Base-by-base conservation (phyloP, 2,113 vertebrate genomes). In the Nettapus auritus region DNA sequence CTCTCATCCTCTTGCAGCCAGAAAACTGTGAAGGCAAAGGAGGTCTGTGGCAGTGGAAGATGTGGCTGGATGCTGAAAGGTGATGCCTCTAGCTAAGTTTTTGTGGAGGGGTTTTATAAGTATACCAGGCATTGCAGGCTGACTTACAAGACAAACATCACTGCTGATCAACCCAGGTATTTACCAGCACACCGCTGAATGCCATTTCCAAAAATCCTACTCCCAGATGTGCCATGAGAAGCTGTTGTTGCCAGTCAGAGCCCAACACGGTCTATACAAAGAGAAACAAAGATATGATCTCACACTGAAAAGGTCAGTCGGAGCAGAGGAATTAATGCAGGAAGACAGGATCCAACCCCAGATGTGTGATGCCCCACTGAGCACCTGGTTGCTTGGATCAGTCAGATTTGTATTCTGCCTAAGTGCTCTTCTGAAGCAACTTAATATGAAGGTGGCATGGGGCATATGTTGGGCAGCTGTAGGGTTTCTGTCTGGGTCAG, bases 11-110 rank as follows among this genome's bases (percentile, higher is more conserved):
- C 80, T 48, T 52, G n/a, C 40, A 57, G 33, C 48, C 46, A 17
- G 52, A 75, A 56, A 53, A 25, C 29, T 0, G 2, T 13, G 22
- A 38, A 48, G 63, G 76, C 20, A 18, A 21, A 0, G 0, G 40
- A 62, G 56, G 38, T 14, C 59, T 73, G 78, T 26, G 57, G 33
- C 34, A 80, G 59, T 22, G 44, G 44, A 59, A 69, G 59, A 23
- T 64, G 63, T 38, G 20, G 26, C 14, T 20, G 31, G 9, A 1
- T 25, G 31, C 36, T 42, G 69, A 36, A 23, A 77, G n/a, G 50
- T 23, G 44, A n/a, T 48, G 40, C 34, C 21, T 62, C 83, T 42
- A 80, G 48, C 70, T 81, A 63, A 15, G 62, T 8, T n/a, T n/a
- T 33, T 40, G 66, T 8, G 4, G 5, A 4, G 7, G 5, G 4